Conservation (phyloP, 1,140 invertebrate species). For the Sitodiplosis mosellana region DNA sequence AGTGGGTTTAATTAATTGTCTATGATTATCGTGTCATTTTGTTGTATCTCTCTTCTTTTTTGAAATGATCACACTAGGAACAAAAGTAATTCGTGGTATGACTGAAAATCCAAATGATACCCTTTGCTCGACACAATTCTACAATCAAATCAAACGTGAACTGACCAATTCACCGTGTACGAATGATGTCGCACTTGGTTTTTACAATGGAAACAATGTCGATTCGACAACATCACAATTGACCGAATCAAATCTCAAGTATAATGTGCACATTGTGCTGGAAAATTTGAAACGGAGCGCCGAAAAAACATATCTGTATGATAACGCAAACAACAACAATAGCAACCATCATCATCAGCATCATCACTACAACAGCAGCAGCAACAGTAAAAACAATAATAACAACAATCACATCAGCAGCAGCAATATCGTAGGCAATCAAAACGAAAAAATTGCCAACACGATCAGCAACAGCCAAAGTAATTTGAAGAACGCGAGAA, state of each 20-base stretch:
- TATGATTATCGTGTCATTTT: too few relatives aligned
- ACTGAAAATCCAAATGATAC: conserved; percentile 22
- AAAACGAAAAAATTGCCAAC: conserved; percentile 12
- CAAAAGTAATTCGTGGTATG: conserved; percentile 24
- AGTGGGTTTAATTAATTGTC: too few relatives aligned
- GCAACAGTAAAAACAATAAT: conserved; percentile 2
- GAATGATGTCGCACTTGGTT: conserved; percentile 5
- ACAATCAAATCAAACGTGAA: conserved; percentile 12
- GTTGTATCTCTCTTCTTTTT: too few relatives aligned
- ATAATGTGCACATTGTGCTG: conserved; percentile 24
- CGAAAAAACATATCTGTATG: conserved; percentile 2
- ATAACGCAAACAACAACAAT: conserved; percentile 1
- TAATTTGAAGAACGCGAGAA: conserved; percentile 4
- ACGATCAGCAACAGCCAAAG: conserved; percentile 4
- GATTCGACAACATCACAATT: conserved; percentile 12
- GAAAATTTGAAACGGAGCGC: conserved; percentile 18
- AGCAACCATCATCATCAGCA: conserved; percentile 1
- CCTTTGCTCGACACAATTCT: conserved; percentile 18
- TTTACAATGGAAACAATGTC: conserved; percentile 1
- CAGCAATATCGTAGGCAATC: conserved; percentile 4
- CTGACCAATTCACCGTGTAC: conserved; percentile 18
- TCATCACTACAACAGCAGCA: conserved; percentile 1
- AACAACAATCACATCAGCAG: conserved; percentile 1
- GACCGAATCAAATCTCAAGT: conserved; percentile 23
- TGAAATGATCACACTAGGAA: conserved; percentile 8